Base-by-base conservation (phyloP, 2,797 vertebrate species). In the Liparis tanakae region DNA sequence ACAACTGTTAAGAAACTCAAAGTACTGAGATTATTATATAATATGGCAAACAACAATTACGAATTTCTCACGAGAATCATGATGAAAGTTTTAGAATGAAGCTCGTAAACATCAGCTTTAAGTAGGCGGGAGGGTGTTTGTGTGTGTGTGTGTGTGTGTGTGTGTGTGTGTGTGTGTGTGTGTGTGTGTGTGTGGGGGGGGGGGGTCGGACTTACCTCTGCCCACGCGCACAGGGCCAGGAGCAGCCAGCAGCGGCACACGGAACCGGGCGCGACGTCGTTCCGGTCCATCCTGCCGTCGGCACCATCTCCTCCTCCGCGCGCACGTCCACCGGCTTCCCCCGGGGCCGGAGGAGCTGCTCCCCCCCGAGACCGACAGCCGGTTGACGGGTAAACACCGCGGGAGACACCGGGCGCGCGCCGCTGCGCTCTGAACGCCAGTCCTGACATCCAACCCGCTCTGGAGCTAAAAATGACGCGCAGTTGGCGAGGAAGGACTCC, bases 281-380 rank as follows among this genome's bases (percentile, higher is more conserved):
- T 80, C 76, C 41, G 50, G 44, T 70, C 77, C 87, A 83, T 85
- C 37, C 56, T 41, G 72, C 64, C 10, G 58, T 33, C 12, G 56
- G 63, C 58, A 85, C 67, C 84, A 88, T 88, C 39, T 82, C 81
- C 39, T 82, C 81, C 80, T 63, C 72, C 67, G 6, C 65, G 8
- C n/a, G 20, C 57, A 44, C 64, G 20, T 22, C 5, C 63, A 58
- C 34, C 14, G 1, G 5, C n/a, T 15, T 18, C 44, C 39, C 5
- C 43, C 22, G 10, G 14, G 66, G 5, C n/a, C 33, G 14, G 48
- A 17, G 0, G 44, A 30, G 0, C 46, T 22, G 0, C 39, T 33
- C 15, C 14, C 44, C 15, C 7, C 2, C 25, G 25, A 2, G 20
- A 13, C 5, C 1, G 46, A 18, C 1, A 5, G 20, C 3, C 7